These are phyloP conservation scores for Gadopsis marmoratus DNA, from an alignment of 2,797 vertebrate genomes.

Conservation along the genomic window DNA sequence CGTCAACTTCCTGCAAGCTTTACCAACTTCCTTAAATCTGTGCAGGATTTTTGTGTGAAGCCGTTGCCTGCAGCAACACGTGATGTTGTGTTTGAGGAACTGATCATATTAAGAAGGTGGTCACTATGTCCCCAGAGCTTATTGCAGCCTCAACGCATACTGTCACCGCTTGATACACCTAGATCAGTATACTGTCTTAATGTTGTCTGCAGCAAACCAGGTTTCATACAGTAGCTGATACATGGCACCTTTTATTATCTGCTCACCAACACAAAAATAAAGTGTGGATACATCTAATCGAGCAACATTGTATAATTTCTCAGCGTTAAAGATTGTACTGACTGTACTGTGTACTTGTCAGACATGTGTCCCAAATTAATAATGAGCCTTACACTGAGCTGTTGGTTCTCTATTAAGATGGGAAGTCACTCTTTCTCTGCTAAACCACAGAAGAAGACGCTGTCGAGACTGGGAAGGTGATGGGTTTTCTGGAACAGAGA, in stretches of 20 bases:
- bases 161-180: not conserved
- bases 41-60: not conserved
- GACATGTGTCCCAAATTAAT: not conserved
- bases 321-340: not conserved
- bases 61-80: not conserved
- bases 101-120: not conserved
- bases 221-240: not conserved
- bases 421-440: not conserved
- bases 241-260: not conserved
- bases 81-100: not conserved
- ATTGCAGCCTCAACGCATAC: not conserved
- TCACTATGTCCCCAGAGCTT: not conserved
- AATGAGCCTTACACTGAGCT: not conserved
- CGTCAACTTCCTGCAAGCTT: not conserved
- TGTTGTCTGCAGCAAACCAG: not conserved
- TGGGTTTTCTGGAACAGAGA: not conserved
- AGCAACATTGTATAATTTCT: not conserved
- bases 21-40: not conserved
- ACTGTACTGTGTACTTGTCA: not conserved
- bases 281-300: not conserved
- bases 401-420: not conserved
- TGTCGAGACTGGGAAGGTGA: not conserved
- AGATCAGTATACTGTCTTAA: not conserved
- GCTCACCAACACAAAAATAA: not conserved
- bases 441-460: not conserved